These are phyloP conservation scores for Lordiphosa clarofinis DNA, from an alignment of 1,140 invertebrate genomes.

Conservation along the genomic window DNA sequence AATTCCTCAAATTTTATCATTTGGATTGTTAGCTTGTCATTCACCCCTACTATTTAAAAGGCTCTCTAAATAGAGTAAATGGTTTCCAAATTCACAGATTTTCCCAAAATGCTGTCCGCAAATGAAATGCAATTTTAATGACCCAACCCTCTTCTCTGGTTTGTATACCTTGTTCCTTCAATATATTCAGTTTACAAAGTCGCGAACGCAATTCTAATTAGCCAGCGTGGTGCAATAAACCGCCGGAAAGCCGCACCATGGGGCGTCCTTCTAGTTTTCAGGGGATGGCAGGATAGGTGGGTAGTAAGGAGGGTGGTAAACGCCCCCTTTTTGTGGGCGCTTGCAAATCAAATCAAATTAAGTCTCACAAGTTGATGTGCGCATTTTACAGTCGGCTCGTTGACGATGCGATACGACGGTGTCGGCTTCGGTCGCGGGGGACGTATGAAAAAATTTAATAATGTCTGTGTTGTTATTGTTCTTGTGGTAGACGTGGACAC, in stretches of 20 bases:
- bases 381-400: conserved; percentile 42
- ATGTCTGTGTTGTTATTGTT: conserved; percentile 22
- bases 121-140: conserved; percentile 63
- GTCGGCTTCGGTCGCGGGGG: neutral
- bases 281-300: neutral
- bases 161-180: neutral
- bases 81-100: too few relatives aligned
- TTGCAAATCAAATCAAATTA: conserved; percentile 74
- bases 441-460: conserved; percentile 34
- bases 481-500: neutral
- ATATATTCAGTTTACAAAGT: conserved; percentile 25
- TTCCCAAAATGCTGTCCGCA: conserved; percentile 32
- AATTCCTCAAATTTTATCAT: too few relatives aligned
- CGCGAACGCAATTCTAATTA: conserved; percentile 62
- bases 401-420: conserved; percentile 1
- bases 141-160: conserved; percentile 40
- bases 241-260: conserved; percentile 33
- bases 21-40: too few relatives aligned
- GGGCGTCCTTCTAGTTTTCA: conserved; percentile 11
- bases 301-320: conserved; percentile 13
- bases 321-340: conserved; percentile 14
- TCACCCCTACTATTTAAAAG: too few relatives aligned
- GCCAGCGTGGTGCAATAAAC: conserved; percentile 59
- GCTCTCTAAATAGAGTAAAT: too few relatives aligned
- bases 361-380: conserved; percentile 55